Conservation (phyloP, 2,113 vertebrate species). For the Chaetodon auriga region DNA sequence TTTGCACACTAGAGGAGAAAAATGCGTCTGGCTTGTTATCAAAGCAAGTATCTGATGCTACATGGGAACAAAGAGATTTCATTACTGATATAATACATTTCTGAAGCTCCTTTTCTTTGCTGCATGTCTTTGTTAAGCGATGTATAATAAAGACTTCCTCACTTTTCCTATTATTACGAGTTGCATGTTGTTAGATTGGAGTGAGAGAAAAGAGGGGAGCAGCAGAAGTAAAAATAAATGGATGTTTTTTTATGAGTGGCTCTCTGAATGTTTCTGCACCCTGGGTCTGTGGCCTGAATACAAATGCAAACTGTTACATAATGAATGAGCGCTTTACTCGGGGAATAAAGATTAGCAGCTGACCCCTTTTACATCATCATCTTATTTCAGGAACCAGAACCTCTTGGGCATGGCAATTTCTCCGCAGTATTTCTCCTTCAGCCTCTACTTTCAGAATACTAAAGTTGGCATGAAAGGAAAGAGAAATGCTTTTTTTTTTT, state of each 20-base stretch:
- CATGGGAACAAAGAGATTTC: constrained; percentile 56
- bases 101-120: constrained; percentile 51
- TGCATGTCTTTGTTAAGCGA: constrained; percentile 68
- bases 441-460: constrained; percentile 47
- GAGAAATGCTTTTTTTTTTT: not conserved
- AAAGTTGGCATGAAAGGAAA: constrained; percentile 9
- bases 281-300: constrained; percentile 83
- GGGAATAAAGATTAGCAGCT: constrained; percentile 85
- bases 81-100: constrained; percentile 63
- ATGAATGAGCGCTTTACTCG: constrained; percentile 85
- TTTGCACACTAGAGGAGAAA: constrained; percentile 28
- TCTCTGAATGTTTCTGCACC: constrained; percentile 76
- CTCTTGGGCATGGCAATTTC: constrained; percentile 70
- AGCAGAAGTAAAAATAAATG: constrained; percentile 67
- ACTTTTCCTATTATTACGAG: constrained; percentile 21
- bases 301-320: constrained; percentile 86
- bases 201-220: constrained; percentile 30
- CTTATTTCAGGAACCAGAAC: constrained; percentile 82
- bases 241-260: constrained; percentile 74
- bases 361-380: constrained; percentile 82
- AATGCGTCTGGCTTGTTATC: constrained; percentile 55
- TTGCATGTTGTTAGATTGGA: constrained; percentile 44
- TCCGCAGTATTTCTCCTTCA: constrained; percentile 53
- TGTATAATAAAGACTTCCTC: constrained; percentile 61
- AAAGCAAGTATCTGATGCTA: constrained; percentile 75